These are phyloP conservation scores for Crossocerus cetratus DNA, from an alignment of 2,888 invertebrate genomes.

Conservation along the genomic window DNA sequence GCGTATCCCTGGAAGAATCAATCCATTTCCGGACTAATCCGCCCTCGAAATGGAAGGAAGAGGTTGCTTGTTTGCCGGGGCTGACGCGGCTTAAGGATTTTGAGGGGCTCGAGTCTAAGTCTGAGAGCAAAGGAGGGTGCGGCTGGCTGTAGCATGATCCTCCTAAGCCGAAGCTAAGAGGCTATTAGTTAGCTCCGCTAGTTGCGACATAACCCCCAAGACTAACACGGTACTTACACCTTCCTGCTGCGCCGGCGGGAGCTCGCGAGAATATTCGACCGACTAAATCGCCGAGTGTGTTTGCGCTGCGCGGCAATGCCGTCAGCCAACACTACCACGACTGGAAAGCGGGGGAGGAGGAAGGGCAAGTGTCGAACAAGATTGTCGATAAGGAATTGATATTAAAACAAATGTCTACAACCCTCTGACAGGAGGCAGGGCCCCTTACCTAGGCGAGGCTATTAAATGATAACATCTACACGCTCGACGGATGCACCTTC, in stretches of 20 bases:
- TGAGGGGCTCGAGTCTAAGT: conserved; percentile 44
- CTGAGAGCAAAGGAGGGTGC: conserved; percentile 58
- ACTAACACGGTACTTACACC: conserved; percentile 72
- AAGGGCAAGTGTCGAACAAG: conserved; percentile 36
- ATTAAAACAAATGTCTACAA: conserved; percentile 49
- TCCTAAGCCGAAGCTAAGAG: conserved; percentile 74
- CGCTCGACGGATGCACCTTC: conserved; percentile 16
- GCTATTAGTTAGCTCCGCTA: conserved; percentile 75
- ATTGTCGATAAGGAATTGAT: conserved; percentile 55
- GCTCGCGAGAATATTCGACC: conserved; percentile 54
- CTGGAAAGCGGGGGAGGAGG: too few relatives aligned
- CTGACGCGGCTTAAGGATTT: conserved; percentile 61
- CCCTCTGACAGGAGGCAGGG: conserved; percentile 6
- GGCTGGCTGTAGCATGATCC: conserved; percentile 71
- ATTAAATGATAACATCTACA: conserved; percentile 41
- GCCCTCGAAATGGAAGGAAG: conserved; percentile 27
- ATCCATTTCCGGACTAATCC: conserved; percentile 48
- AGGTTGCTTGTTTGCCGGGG: conserved; percentile 64
- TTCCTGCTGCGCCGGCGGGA: conserved; percentile 57
- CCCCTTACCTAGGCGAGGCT: conserved; percentile 13
- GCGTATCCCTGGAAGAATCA: conserved; percentile 19
- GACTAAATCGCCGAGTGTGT: conserved; percentile 53
- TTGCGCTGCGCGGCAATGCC: conserved; percentile 47
- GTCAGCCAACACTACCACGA: conserved; percentile 11
- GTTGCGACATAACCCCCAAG: conserved; percentile 72